A percentile compares a stretch with the other conserved stretches of the same genome.
Evolutionary conservation across 1,140 invertebrate genomes (phyloP).

Genomic region (Eueides isabella): DNA sequence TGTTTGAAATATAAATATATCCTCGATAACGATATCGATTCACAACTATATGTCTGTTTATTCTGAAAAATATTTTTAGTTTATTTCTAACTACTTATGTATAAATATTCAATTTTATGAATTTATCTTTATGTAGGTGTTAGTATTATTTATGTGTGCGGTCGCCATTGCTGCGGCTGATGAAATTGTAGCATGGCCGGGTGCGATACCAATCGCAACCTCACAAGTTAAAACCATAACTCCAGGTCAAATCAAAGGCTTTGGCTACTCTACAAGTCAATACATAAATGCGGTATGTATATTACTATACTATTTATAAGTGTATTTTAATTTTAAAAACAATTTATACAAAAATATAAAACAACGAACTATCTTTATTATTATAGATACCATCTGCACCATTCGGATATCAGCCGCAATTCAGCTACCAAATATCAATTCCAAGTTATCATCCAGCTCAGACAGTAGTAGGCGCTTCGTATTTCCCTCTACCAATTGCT

Average conservation of each 20-base stretch:
- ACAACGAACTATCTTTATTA: neutral
- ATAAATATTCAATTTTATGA: neutral
- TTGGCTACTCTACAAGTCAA: conserved; percentile 65
- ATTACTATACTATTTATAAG: neutral
- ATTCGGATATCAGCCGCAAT: conserved; percentile 54
- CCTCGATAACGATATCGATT: too few relatives aligned
- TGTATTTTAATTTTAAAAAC: neutral
- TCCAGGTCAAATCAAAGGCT: conserved; percentile 54
- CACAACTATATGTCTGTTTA: too few relatives aligned
- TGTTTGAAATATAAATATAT: too few relatives aligned
- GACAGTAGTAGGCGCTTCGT: conserved; percentile 47
- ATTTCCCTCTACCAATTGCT: conserved; percentile 42
- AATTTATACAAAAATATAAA: neutral
- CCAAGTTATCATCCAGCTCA: conserved; percentile 45
- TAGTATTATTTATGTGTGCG: conserved; percentile 53
- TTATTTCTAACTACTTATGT: neutral
- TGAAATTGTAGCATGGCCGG: conserved; percentile 58
- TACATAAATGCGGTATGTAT: conserved; percentile 66
- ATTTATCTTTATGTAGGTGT: conserved; percentile 42
- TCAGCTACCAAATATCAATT: conserved; percentile 50
- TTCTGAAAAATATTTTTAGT: too few relatives aligned
- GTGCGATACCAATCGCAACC: conserved; percentile 45
- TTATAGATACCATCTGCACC: conserved; percentile 55
- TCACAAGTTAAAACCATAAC: conserved; percentile 49
- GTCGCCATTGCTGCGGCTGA: conserved; percentile 44